phyloP scores from a whole-genome alignment of 2,113 vertebrate species.

The Galbula dea region DNA sequence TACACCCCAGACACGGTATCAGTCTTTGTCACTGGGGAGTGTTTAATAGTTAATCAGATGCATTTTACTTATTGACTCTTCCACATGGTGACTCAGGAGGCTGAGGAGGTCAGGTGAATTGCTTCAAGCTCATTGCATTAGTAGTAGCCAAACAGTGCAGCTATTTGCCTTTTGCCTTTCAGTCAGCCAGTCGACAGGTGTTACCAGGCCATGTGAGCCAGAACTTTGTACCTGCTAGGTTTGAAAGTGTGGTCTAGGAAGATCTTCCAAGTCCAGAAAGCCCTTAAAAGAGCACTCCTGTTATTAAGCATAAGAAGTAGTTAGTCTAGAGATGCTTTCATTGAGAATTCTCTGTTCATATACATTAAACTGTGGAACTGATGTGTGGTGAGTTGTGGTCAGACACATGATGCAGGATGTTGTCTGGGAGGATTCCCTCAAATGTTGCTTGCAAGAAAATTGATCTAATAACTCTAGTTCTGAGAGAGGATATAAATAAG shows the following conservation, averaged over 20 bases:
- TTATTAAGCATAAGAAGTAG: fast-evolving
- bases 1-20: not conserved
- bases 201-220: not conserved
- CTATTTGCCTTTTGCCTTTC: not conserved
- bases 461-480: not conserved
- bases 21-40: not conserved
- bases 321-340: not conserved
- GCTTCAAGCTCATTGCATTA: not conserved
- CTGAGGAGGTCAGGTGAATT: not conserved
- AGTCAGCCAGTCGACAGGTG: not conserved
- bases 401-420: not conserved
- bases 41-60: not conserved
- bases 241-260: not conserved
- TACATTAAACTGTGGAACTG: not conserved
- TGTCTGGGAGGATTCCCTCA: not conserved
- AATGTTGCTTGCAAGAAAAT: not conserved
- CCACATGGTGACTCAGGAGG: not conserved
- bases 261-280: not conserved
- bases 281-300: not conserved
- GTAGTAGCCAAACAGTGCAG: not conserved
- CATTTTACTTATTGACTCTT: not conserved
- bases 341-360: not conserved
- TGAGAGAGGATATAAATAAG: not conserved
- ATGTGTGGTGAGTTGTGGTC: not conserved
- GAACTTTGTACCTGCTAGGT: not conserved